Evolutionary conservation across 2,888 invertebrate genomes (phyloP).

Genomic region (Chaetogeoica ovagalla): DNA sequence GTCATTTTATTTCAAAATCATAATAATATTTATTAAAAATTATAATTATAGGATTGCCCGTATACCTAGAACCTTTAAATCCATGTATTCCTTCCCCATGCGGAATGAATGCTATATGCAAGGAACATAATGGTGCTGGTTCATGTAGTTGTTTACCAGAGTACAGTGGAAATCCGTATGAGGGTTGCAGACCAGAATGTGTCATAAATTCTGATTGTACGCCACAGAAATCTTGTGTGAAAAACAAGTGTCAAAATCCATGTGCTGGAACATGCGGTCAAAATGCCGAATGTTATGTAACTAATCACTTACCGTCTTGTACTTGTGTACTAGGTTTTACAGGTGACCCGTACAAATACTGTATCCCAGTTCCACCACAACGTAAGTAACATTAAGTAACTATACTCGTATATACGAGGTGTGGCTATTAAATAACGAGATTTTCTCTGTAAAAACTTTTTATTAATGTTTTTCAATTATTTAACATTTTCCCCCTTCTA

Average conservation of each 20-base stretch:
- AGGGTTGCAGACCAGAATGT: constrained; percentile 66
- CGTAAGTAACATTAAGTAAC: constrained; percentile 26
- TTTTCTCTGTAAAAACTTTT: background rate
- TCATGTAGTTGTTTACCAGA: constrained; percentile 64
- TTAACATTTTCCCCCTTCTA: no score
- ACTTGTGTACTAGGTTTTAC: constrained; percentile 61
- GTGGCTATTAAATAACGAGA: constrained; percentile 43
- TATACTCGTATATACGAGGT: constrained; percentile 31
- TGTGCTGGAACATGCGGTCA: constrained; percentile 65
- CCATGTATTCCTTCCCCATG: constrained; percentile 63
- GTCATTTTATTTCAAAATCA: background rate
- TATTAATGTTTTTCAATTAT: no score
- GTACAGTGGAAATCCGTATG: constrained; percentile 65
- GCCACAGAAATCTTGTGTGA: constrained; percentile 64
- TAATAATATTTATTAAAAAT: constrained; percentile 19
- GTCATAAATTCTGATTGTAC: constrained; percentile 65
- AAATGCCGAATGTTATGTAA: constrained; percentile 61
- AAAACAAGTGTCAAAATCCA: constrained; percentile 65
- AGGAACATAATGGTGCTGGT: constrained; percentile 62
- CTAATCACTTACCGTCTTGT: constrained; percentile 60
- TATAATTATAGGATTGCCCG: constrained; percentile 54
- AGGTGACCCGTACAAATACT: constrained; percentile 60
- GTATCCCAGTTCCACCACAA: constrained; percentile 57
- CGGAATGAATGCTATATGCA: constrained; percentile 63
- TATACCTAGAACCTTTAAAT: constrained; percentile 57